Base-by-base conservation (phyloP, 53 echinoderm and acorn worm genomes). In the Astropecten irregularis region DNA sequence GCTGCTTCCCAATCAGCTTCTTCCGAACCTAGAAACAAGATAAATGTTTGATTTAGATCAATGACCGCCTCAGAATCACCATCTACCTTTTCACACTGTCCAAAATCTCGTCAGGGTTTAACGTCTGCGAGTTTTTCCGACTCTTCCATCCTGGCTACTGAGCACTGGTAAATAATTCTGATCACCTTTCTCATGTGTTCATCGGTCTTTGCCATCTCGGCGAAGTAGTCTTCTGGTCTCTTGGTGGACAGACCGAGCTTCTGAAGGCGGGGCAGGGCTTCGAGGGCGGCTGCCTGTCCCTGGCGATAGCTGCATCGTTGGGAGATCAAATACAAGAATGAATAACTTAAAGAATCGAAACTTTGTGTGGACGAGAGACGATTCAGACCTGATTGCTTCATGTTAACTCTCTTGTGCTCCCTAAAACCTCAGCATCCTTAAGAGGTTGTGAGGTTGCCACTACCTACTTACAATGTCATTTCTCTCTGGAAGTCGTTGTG, bases 121-220 rank as follows among this genome's bases (percentile, higher is more conserved):
- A n/a, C n/a, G n/a, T n/a, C n/a, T n/a, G n/a, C n/a, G n/a, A n/a
- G n/a, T n/a, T n/a, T n/a, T n/a, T n/a, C n/a, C n/a, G n/a, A n/a
- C n/a, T n/a, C n/a, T n/a, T n/a, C n/a, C n/a, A n/a, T n/a, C n/a
- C n/a, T n/a, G n/a, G n/a, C n/a, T n/a, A n/a, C n/a, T n/a, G n/a
- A n/a, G n/a, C n/a, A n/a, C n/a, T n/a, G n/a, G n/a, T n/a, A n/a
- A n/a, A n/a, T n/a, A n/a, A n/a, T n/a, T n/a, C n/a, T n/a, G n/a
- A n/a, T 62, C 47, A 95, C 95, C 89, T 91, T 94, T 63, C 92
- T 94, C 97, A 97, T 97, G 83, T 94, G 97, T 29, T 84, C 88
- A 86, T 97, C 97, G 49, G 97, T 72, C 57, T 97, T 97, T 22
- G 94, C 97, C 97, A 97, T 97, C 82, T 97, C 97, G 15, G 97